Evolutionary conservation across 1,140 invertebrate species (phyloP).

Genomic region (Lepidurus apus): DNA sequence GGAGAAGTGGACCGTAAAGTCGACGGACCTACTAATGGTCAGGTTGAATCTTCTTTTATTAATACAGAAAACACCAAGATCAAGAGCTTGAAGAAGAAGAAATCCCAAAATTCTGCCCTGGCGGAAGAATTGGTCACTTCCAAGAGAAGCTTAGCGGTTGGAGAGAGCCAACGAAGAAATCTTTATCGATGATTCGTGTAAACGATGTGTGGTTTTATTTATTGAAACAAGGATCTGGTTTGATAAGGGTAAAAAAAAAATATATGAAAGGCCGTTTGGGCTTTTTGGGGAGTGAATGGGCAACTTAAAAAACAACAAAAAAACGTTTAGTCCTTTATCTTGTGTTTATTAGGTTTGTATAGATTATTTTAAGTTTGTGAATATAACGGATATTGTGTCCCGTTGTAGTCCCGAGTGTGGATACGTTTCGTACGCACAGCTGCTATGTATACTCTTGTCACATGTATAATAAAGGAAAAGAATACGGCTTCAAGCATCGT

Average conservation of each 20-base stretch:
- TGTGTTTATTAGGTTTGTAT: not conserved
- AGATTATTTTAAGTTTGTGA: not conserved
- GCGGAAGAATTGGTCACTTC: not conserved
- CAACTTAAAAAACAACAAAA: not conserved
- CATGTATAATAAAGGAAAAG: not conserved
- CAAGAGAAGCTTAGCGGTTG: not conserved
- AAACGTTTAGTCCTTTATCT: not conserved
- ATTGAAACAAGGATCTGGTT: not conserved
- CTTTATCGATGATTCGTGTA: not conserved
- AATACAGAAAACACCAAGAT: conserved; percentile 16
- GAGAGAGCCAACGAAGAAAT: not conserved
- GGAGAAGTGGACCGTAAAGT: conserved; percentile 11
- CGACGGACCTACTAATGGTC: not conserved
- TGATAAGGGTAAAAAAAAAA: not conserved
- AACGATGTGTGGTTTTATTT: not conserved
- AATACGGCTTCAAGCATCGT: not conserved
- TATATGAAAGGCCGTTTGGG: not conserved
- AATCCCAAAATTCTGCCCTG: not conserved
- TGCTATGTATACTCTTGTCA: conserved; percentile 14
- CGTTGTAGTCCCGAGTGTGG: not conserved
- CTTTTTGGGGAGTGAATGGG: not conserved
- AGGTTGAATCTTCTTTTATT: not conserved
- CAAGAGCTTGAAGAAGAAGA: conserved; percentile 21
- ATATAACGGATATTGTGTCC: not conserved
- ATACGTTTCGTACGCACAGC: conserved; percentile 13